Percentiles rank a stretch among this genome's conserved stretches.
phyloP scores from a whole-genome alignment of 2,113 vertebrate genomes.

The Miniopterus natalensis region DNA sequence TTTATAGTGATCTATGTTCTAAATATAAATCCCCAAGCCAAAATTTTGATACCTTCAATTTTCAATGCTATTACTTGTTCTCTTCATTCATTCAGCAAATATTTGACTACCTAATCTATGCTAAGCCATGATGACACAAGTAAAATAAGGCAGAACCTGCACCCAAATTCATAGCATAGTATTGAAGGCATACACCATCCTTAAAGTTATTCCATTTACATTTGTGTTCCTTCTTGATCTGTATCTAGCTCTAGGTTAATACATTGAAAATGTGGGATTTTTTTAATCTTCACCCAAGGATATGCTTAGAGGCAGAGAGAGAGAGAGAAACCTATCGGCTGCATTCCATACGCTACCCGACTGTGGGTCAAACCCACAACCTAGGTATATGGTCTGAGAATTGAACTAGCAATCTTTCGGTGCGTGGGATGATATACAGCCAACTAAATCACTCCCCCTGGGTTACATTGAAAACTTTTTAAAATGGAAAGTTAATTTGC shows the following conservation, averaged over 20 bases:
- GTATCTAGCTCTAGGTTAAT: not conserved
- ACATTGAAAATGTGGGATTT: not conserved
- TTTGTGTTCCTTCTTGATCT: constrained; percentile 11
- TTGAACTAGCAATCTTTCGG: too few species aligned
- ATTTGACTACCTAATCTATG: constrained; percentile 30
- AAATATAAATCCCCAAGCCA: constrained; percentile 47
- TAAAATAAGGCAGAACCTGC: constrained; percentile 37
- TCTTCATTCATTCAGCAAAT: constrained; percentile 52
- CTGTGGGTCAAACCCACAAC: too few species aligned
- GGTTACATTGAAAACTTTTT: not conserved
- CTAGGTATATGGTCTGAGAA: too few species aligned
- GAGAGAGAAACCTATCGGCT: too few species aligned
- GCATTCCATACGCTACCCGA: too few species aligned
- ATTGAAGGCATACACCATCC: not conserved
- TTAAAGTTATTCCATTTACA: constrained; percentile 34
- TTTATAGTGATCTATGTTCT: constrained; percentile 22
- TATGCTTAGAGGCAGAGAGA: too few species aligned
- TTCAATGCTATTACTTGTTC: constrained; percentile 1
- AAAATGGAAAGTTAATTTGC: constrained; percentile 12
- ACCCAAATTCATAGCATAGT: constrained; percentile 27
- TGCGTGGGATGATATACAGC: too few species aligned
- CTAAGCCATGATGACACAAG: not conserved
- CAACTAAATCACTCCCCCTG: too few species aligned
- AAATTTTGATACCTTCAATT: constrained; percentile 7
- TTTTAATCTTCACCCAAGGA: not conserved